Conservation (phyloP, 2,113 vertebrate genomes). For the Ellobius talpinus region DNA sequence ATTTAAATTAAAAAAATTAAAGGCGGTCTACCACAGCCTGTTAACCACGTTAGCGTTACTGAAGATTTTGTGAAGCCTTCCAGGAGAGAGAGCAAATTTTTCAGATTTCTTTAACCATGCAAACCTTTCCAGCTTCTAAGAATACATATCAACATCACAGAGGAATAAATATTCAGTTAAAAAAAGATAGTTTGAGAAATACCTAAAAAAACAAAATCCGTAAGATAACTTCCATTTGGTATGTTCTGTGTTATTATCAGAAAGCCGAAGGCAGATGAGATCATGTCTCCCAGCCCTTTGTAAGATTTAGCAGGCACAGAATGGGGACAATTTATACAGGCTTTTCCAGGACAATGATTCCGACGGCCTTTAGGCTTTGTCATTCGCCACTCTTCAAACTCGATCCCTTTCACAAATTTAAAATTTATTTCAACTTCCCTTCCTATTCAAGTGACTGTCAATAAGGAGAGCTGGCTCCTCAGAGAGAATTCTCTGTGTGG, state of each 20-base stretch:
- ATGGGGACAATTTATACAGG: conserved; percentile 22
- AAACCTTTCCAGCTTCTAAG: conserved; percentile 42
- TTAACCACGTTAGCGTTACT: conserved; percentile 21
- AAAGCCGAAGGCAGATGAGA: conserved; percentile 9
- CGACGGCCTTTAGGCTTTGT: conserved; percentile 23
- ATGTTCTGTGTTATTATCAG: conserved; percentile 15
- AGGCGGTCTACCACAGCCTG: background rate
- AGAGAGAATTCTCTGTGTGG: background rate
- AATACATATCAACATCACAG: conserved; percentile 41
- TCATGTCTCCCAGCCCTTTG: conserved; percentile 22
- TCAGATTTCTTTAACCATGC: conserved; percentile 13
- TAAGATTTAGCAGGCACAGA: conserved; percentile 44
- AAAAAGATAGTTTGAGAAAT: conserved; percentile 6
- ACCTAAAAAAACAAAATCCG: background rate
- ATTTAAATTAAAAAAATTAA: background rate
- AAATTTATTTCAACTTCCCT: conserved; percentile 64
- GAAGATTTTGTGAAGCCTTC: conserved; percentile 4
- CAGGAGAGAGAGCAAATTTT: conserved; percentile 18
- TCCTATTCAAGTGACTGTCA: conserved; percentile 44
- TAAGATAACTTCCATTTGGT: conserved; percentile 9
- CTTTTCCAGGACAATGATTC: conserved; percentile 18
- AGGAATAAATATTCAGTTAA: conserved; percentile 18
- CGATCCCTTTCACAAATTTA: conserved; percentile 53
- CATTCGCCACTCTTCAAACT: conserved; percentile 35
- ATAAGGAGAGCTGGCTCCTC: conserved; percentile 39